Evolutionary conservation across 2,888 invertebrate genomes (phyloP).

Genomic region (Salpingus planirostris): DNA sequence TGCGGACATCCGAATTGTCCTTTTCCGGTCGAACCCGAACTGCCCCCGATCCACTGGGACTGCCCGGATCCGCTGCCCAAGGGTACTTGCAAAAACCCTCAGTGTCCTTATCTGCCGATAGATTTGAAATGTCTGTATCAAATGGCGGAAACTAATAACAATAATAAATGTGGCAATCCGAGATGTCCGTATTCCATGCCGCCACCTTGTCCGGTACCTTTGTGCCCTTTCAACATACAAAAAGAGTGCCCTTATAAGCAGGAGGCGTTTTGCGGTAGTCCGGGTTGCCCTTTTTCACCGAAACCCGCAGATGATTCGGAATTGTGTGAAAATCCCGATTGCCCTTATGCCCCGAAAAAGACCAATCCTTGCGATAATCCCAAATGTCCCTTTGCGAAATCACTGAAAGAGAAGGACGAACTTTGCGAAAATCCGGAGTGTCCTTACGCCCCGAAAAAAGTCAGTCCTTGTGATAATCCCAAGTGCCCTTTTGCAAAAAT

Average conservation of each 20-base stretch:
- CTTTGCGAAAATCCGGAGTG: slow-evolving; percentile 20
- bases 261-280: slow-evolving; percentile 1
- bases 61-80: slow-evolving; percentile 39
- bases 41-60: slow-evolving; percentile 41
- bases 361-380: slow-evolving; percentile 19
- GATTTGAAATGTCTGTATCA: slow-evolving; percentile 21
- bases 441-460: slow-evolving; percentile 7
- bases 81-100: slow-evolving; percentile 35
- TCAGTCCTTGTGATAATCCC: too few species aligned
- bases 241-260: slow-evolving; percentile 10
- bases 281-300: neutral
- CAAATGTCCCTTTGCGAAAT: slow-evolving; percentile 18
- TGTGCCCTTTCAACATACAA: slow-evolving; percentile 12
- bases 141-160: slow-evolving; percentile 11
- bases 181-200: slow-evolving; percentile 33
- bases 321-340: slow-evolving; percentile 15
- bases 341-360: slow-evolving; percentile 4
- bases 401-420: neutral
- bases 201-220: slow-evolving; percentile 16
- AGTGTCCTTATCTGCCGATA: slow-evolving; percentile 31
- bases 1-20: slow-evolving; percentile 33
- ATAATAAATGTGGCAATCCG: slow-evolving; percentile 30
- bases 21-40: slow-evolving; percentile 21
- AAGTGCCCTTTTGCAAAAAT: neutral
- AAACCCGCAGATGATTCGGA: slow-evolving; percentile 4